These are phyloP conservation scores for Gorsachius goisagi DNA, from an alignment of 2,113 vertebrate genomes.

Conservation along the genomic window DNA sequence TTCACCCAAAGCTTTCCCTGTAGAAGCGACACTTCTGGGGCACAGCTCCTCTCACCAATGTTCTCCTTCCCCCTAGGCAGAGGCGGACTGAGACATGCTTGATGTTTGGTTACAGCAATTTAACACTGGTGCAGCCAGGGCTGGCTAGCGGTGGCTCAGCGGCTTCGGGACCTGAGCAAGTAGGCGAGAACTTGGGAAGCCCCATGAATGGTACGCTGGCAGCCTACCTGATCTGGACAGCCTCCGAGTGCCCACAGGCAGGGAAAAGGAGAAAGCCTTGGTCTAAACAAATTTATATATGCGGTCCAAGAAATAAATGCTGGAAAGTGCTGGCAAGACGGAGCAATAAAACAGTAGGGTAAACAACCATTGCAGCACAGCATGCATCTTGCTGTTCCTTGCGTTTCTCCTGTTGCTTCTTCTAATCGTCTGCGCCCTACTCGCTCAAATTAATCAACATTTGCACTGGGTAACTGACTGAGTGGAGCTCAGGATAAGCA, in stretches of 20 bases:
- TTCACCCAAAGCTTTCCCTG: not conserved
- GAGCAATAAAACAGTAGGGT: not conserved
- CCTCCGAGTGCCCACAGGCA: not conserved
- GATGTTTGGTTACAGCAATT: not conserved
- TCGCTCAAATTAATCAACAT: not conserved
- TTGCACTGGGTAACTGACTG: not conserved
- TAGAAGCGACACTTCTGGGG: not conserved
- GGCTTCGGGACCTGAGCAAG: fast-evolving
- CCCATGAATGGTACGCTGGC: not conserved
- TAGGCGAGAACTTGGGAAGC: not conserved
- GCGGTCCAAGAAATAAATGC: not conserved
- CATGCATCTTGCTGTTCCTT: not conserved
- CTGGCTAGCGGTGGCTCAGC: fast-evolving
- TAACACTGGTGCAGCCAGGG: not conserved
- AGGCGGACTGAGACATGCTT: fast-evolving
- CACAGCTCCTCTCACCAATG: not conserved
- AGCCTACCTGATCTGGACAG: not conserved
- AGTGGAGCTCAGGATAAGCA: not conserved
- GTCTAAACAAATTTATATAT: not conserved
- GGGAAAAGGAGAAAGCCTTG: not conserved
- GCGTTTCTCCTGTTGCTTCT: not conserved
- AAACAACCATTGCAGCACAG: not conserved
- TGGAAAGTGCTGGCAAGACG: not conserved
- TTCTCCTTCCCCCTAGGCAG: not conserved
- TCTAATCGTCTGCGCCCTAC: not conserved